These are phyloP conservation scores for Cantharis rustica DNA, from an alignment of 2,888 invertebrate genomes.

Conservation along the genomic window DNA sequence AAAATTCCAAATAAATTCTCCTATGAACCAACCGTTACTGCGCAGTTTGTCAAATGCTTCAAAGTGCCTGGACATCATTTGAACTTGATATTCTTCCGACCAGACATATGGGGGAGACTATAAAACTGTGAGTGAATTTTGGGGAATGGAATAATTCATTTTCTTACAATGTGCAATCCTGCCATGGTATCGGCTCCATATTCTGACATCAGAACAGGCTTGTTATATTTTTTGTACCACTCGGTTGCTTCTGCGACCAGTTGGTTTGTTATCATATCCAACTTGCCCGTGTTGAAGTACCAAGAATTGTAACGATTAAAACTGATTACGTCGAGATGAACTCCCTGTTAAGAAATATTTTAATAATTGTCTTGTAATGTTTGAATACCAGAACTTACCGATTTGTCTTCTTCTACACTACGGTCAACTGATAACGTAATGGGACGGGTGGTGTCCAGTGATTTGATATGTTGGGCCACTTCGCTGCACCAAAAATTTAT, in stretches of 20 bases:
- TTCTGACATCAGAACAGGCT: conserved; percentile 92
- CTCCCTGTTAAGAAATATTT: conserved; percentile 61
- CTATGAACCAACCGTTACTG: conserved; percentile 77
- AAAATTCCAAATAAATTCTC: conserved; percentile 99
- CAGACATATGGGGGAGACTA: conserved; percentile 85
- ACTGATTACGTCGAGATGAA: conserved; percentile 85
- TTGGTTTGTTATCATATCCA: conserved; percentile 73
- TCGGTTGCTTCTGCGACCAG: conserved; percentile 76
- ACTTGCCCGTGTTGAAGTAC: conserved; percentile 85
- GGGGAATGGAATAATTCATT: neutral
- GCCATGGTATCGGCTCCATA: conserved; percentile 95
- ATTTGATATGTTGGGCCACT: conserved; percentile 77
- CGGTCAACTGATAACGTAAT: conserved; percentile 82
- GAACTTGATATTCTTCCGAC: conserved; percentile 94
- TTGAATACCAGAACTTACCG: conserved; percentile 60
- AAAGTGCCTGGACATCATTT: conserved; percentile 84
- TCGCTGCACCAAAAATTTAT: conserved; percentile 58
- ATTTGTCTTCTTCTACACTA: conserved; percentile 64
- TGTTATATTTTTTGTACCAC: conserved; percentile 82
- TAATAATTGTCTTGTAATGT: neutral
- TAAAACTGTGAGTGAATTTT: conserved; percentile 31
- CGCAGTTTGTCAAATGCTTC: conserved; percentile 88
- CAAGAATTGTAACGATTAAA: conserved; percentile 98
- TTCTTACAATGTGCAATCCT: conserved; percentile 83
- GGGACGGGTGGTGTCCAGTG: conserved; percentile 80